Conservation (phyloP, 37 sponge, comb jelly and placozoan species). For the Diacarnus erythraeanus region DNA sequence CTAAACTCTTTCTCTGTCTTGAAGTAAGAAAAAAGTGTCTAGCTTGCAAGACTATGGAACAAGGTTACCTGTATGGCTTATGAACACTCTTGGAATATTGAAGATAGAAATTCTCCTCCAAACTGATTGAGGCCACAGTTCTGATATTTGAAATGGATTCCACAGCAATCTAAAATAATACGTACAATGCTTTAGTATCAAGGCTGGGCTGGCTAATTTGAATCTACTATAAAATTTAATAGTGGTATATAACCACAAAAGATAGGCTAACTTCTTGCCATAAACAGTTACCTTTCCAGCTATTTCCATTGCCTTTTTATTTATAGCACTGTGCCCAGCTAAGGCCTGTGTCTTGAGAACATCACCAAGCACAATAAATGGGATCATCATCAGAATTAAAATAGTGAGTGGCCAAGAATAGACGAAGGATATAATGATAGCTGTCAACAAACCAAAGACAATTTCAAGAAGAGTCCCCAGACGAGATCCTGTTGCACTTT, state of each 20-base stretch:
- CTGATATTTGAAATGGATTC: constrained; percentile 81
- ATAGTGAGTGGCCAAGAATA: constrained; percentile 72
- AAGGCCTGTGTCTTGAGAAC: constrained; percentile 36
- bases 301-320: constrained; percentile 61
- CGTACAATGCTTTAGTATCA: no score
- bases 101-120: constrained; percentile 46
- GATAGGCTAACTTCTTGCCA: no score
- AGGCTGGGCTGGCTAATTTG: no score
- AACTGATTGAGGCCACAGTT: constrained; percentile 69
- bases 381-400: constrained; percentile 56
- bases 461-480: constrained; percentile 70
- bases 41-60: no score
- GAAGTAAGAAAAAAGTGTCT: no score
- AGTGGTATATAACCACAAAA: no score
- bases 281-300: constrained; percentile 85
- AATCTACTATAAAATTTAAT: no score
- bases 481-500: constrained; percentile 81
- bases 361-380: constrained; percentile 52
- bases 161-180: constrained; percentile 47
- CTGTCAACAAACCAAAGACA: constrained; percentile 40
- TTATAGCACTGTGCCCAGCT: constrained; percentile 31
- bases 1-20: no score
- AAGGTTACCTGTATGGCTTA: constrained; percentile 46
- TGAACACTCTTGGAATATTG: constrained; percentile 18
- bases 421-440: constrained; percentile 62